phyloP scores from a whole-genome alignment of 2,797 vertebrate species.

The Mustela erminea region DNA sequence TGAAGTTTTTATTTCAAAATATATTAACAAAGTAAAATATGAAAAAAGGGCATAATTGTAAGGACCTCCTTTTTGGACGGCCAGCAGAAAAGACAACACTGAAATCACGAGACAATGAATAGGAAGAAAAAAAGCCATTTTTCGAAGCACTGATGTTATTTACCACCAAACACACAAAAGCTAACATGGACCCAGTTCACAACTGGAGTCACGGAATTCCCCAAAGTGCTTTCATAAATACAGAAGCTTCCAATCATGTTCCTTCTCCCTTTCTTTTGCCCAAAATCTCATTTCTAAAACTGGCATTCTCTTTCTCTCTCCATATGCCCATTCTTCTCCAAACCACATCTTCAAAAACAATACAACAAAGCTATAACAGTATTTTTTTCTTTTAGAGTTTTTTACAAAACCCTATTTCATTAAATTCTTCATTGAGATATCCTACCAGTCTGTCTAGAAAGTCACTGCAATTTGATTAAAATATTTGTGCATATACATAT shows the following conservation, averaged over 20 bases:
- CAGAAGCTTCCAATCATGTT: not conserved
- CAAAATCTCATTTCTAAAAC: conserved; percentile 59
- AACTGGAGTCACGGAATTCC: not conserved
- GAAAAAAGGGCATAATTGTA: not conserved
- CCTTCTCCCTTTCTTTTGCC: not conserved
- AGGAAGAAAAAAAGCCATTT: conserved; percentile 35
- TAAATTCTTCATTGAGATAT: conserved; percentile 71
- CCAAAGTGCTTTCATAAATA: conserved; percentile 28
- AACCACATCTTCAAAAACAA: conserved; percentile 63
- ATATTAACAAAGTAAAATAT: not conserved
- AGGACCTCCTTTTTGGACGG: not conserved
- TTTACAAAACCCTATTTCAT: conserved; percentile 57
- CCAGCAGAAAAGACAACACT: not conserved
- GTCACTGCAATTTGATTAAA: conserved; percentile 66
- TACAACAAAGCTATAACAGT: not conserved
- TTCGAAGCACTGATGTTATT: conserved; percentile 11
- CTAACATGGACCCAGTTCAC: not conserved
- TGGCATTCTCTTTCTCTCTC: not conserved
- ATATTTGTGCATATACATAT: conserved; percentile 64
- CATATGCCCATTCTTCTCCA: conserved; percentile 54
- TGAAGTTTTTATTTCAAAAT: not conserved
- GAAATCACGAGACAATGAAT: conserved; percentile 29
- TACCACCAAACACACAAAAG: conserved; percentile 47
- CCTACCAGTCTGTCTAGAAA: conserved; percentile 74
- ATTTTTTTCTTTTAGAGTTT: conserved; percentile 58